Conservation (phyloP, 2,113 vertebrate species). For the Orycteropus afer region DNA sequence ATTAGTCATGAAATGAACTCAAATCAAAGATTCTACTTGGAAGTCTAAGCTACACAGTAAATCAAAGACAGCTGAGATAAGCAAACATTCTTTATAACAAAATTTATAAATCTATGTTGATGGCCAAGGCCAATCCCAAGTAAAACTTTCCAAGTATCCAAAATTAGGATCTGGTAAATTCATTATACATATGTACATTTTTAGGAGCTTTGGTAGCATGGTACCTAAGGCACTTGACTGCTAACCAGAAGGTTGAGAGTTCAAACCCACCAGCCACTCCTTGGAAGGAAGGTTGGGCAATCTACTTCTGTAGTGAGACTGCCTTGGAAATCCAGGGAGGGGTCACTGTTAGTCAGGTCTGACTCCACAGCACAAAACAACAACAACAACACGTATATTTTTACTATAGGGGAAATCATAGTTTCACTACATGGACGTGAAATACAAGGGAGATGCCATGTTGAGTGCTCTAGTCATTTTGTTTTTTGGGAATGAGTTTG, state of each 20-base stretch:
- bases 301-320: no score
- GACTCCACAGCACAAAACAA: no score
- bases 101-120: constrained; percentile 72
- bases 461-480: background rate
- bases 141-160: constrained; percentile 24
- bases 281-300: no score
- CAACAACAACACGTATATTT: no score
- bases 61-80: constrained; percentile 82
- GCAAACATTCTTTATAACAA: constrained; percentile 69
- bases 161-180: background rate
- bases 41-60: constrained; percentile 77
- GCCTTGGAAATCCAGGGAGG: no score
- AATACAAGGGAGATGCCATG: background rate
- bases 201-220: no score
- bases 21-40: constrained; percentile 73
- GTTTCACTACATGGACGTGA: constrained; percentile 44
- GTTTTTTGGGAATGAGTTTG: constrained; percentile 45
- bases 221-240: no score
- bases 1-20: constrained; percentile 73
- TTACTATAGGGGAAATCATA: background rate
- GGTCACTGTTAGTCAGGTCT: no score
- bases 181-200: background rate
- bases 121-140: constrained; percentile 15
- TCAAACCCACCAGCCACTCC: no score
- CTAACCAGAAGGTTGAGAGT: no score